Evolutionary conservation across 2,113 vertebrate genomes (phyloP), one percentile per base, ranked within the genome.

Genomic region (Nannobrachium achirus): DNA sequence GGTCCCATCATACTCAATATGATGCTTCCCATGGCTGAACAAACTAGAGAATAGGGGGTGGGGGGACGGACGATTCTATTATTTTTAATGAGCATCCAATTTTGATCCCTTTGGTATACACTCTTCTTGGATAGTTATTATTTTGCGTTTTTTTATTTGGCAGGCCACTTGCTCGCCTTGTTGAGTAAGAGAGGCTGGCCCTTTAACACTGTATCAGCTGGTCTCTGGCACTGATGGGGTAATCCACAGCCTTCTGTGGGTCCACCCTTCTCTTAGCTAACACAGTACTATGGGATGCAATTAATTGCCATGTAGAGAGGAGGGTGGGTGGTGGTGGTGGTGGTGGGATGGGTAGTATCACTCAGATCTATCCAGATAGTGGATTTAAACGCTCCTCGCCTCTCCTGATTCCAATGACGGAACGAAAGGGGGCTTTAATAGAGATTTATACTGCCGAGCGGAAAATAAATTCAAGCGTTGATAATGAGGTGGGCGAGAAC

Each of bases 401-500:
- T 90, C 85, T 89, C 86, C 82, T 88, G 92, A 84, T 83, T 90
- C 72, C 66, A 92, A 86, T 78, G 86, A 83, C 73, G 78, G 71
- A 79, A 63, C 7, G 25, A n/a, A 88, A 83, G 9, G 8, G 66
- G 85, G 92, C 79, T 93, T 94, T 95, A 94, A 94, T 93, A 95
- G 81, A 94, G 93, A 95, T 94, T 93, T 93, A 93, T 90, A 93
- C 86, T 80, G 68, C 89, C 84, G 88, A 90, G 89, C 63, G 81
- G 82, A 91, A 92, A 87, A 87, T 89, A 83, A 89, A 88, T 90
- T 92, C 86, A 93, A 94, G 87, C 71, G 51, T 73, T 93, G 89
- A 95, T 95, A 95, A 96, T 95, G 92, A 95, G 93, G 87, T 89
- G 89, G 90, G 88, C 86, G 82, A 94, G 91, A 91, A 93, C 86